Conservation (phyloP, 2,113 vertebrate species). For the Pelvicachromis taeniatus region DNA sequence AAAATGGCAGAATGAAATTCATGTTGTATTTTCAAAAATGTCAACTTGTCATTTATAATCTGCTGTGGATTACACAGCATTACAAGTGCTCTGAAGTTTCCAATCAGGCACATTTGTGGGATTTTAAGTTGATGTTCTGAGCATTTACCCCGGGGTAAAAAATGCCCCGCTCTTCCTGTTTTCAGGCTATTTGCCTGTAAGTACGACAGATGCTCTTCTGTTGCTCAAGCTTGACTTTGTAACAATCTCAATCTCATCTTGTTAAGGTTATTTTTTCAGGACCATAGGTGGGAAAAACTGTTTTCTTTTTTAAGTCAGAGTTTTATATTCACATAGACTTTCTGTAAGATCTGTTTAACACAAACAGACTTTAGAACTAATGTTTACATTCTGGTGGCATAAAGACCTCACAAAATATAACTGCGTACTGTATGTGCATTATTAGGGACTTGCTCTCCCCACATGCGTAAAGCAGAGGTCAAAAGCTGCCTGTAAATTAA, state of each 20-base stretch:
- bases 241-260: neutral
- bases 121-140: neutral
- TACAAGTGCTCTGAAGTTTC: neutral
- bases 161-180: neutral
- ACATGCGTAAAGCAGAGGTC: neutral
- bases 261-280: neutral
- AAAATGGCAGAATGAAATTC: neutral
- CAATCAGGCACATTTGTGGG: neutral
- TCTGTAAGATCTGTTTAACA: neutral
- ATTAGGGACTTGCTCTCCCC: neutral
- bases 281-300: neutral
- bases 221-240: neutral
- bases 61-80: conserved; percentile 2
- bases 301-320: neutral
- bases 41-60: neutral
- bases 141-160: neutral
- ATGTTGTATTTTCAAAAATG: neutral
- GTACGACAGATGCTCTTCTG: neutral
- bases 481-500: neutral
- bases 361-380: neutral
- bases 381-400: neutral
- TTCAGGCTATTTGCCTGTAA: neutral
- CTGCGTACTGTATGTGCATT: neutral
- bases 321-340: rapidly evolving
- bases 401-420: neutral